A percentile compares a stretch with the other conserved stretches of the same genome.
These are phyloP conservation scores for Autographa gamma DNA, from an alignment of 2,888 invertebrate genomes.

Conservation along the genomic window DNA sequence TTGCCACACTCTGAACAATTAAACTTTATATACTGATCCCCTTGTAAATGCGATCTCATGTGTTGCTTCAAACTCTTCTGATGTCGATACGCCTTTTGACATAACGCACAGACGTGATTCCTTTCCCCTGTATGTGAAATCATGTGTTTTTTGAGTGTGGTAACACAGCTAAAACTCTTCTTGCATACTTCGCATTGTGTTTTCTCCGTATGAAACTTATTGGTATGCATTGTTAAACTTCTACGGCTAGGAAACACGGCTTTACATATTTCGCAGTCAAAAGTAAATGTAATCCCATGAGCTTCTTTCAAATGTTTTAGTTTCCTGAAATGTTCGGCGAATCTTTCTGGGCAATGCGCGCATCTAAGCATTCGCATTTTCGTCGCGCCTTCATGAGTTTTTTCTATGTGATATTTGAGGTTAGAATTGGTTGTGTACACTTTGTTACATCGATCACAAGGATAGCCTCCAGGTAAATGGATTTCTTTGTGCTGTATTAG, in stretches of 20 bases:
- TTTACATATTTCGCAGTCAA: slow-evolving; percentile 75
- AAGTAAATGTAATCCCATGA: slow-evolving; percentile 76
- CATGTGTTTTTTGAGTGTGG: slow-evolving; percentile 76
- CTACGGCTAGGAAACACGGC: slow-evolving; percentile 73
- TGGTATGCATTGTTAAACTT: slow-evolving; percentile 77
- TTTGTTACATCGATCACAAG: slow-evolving; percentile 81
- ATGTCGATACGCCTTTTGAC: slow-evolving; percentile 86
- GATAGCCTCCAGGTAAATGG: slow-evolving; percentile 75
- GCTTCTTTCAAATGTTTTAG: slow-evolving; percentile 79
- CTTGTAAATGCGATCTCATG: slow-evolving; percentile 69
- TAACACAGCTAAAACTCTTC: slow-evolving; percentile 81
- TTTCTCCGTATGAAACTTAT: slow-evolving; percentile 76
- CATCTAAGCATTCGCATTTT: slow-evolving; percentile 75
- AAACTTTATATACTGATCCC: slow-evolving; percentile 62
- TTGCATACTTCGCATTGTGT: slow-evolving; percentile 85
- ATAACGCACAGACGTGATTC: slow-evolving; percentile 77
- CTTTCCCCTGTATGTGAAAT: slow-evolving; percentile 74
- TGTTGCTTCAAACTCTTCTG: slow-evolving; percentile 83
- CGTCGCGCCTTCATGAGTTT: slow-evolving; percentile 72
- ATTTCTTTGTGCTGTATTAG: slow-evolving; percentile 78
- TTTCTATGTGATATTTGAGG: slow-evolving; percentile 76
- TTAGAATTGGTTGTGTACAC: slow-evolving; percentile 83
- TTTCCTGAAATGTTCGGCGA: slow-evolving; percentile 77
- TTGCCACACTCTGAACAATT: slow-evolving; percentile 71
- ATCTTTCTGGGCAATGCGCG: slow-evolving; percentile 76